Percentiles rank a stretch among this genome's conserved stretches.
These are phyloP conservation scores for Cactoblastis cactorum DNA, from an alignment of 2,888 invertebrate genomes.

Conservation along the genomic window DNA sequence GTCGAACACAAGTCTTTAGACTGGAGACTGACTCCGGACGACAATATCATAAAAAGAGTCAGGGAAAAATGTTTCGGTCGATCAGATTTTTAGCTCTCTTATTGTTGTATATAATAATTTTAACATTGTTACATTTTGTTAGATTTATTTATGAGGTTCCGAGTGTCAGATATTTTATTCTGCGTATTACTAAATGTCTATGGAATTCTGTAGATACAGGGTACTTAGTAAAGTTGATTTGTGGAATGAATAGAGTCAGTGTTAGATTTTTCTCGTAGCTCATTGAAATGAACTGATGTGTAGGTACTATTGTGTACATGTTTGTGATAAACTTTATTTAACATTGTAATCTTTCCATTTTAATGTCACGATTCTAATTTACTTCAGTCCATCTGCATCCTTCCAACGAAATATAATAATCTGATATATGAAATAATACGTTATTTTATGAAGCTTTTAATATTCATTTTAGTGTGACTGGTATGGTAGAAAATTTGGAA, in stretches of 20 bases:
- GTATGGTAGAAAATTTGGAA: not conserved
- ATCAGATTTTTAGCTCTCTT: constrained; percentile 44
- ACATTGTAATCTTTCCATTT: constrained; percentile 19
- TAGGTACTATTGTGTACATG: not conserved
- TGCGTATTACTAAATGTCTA: constrained; percentile 33
- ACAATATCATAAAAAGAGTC: constrained; percentile 55
- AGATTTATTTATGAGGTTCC: constrained; percentile 36
- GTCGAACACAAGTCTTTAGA: constrained; percentile 38
- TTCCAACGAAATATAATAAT: constrained; percentile 31
- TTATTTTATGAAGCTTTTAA: constrained; percentile 35
- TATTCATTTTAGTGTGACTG: constrained; percentile 17
- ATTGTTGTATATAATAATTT: constrained; percentile 19
- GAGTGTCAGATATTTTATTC: constrained; percentile 32
- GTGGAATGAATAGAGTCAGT: constrained; percentile 18
- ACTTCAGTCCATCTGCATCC: constrained; percentile 46
- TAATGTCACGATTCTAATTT: constrained; percentile 31
- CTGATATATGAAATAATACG: constrained; percentile 6
- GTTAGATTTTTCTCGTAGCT: constrained; percentile 11
- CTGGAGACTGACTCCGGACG: constrained; percentile 59
- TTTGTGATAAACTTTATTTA: constrained; percentile 15
- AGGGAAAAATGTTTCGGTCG: constrained; percentile 59
- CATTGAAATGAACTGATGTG: constrained; percentile 10
- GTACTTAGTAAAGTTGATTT: constrained; percentile 42
- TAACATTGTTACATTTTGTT: constrained; percentile 30
- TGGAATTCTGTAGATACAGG: constrained; percentile 59